These are phyloP conservation scores for Botrylloides violaceus DNA, from an alignment of 23 tunicate species.

Conservation along the genomic window DNA sequence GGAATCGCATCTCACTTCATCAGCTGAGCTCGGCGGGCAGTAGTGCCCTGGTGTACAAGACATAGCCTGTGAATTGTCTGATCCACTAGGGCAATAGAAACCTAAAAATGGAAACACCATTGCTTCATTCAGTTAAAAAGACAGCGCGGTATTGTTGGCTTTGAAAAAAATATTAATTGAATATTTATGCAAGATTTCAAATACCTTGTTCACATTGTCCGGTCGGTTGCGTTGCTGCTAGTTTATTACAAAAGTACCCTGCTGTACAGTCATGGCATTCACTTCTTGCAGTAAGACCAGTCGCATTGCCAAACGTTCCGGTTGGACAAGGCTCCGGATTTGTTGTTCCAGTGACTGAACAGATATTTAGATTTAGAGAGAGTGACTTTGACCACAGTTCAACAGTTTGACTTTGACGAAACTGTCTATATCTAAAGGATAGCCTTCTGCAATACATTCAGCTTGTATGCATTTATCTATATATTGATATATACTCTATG, in stretches of 20 bases:
- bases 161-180: not conserved
- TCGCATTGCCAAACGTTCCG: constrained; percentile 60
- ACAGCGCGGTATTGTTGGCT: not conserved
- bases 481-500: too few species aligned
- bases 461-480: too few species aligned
- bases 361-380: not conserved
- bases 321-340: constrained; percentile 48
- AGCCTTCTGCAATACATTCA: too few species aligned
- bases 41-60: constrained; percentile 73
- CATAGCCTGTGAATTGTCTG: not conserved
- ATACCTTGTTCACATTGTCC: constrained; percentile 59
- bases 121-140: not conserved
- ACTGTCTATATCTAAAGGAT: too few species aligned
- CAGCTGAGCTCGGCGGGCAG: constrained; percentile 66
- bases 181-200: not conserved
- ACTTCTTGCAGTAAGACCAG: constrained; percentile 11
- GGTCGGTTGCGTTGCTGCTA: constrained; percentile 32
- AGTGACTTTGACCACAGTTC: too few species aligned
- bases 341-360: constrained; percentile 36
- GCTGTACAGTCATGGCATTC: constrained; percentile 59
- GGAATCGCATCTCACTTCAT: constrained; percentile 65
- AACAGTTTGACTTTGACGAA: too few species aligned
- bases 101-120: constrained; percentile 29
- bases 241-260: constrained; percentile 71
- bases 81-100: constrained; percentile 54